phyloP scores from a whole-genome alignment of 1,140 invertebrate species.

The Drosophila athabasca region DNA sequence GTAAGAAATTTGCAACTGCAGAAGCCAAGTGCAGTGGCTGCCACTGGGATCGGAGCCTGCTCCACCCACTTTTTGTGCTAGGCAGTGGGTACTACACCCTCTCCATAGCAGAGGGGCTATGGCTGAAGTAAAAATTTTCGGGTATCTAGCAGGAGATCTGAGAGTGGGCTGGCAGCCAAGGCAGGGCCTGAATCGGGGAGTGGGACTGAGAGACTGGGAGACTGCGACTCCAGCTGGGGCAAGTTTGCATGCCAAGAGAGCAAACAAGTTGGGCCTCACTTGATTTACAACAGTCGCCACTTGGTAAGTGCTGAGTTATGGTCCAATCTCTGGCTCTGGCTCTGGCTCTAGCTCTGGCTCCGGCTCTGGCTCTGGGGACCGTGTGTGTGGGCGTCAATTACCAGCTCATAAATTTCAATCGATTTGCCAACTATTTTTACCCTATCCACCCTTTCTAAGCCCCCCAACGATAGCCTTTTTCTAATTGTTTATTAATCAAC shows the following conservation, averaged over 20 bases:
- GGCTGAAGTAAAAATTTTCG: constrained; percentile 43
- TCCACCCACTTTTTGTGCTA: constrained; percentile 56
- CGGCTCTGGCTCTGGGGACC: not conserved
- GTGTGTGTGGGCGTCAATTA: constrained; percentile 55
- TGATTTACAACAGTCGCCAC: constrained; percentile 63
- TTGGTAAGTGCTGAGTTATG: constrained; percentile 42
- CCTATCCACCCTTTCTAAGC: not conserved
- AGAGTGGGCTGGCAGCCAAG: constrained; percentile 30
- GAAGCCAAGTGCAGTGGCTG: constrained; percentile 67
- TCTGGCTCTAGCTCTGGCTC: not conserved
- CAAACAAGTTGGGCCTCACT: constrained; percentile 56
- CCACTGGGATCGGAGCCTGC: constrained; percentile 49
- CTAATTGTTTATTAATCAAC: constrained; percentile 72
- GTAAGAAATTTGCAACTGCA: constrained; percentile 67
- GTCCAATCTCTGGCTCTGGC: constrained; percentile 10
- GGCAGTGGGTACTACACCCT: constrained; percentile 10
- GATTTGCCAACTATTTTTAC: constrained; percentile 41
- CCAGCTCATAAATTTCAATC: constrained; percentile 57
- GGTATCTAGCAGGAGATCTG: constrained; percentile 54
- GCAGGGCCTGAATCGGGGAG: constrained; percentile 1
- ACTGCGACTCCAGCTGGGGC: constrained; percentile 34
- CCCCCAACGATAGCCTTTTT: constrained; percentile 4
- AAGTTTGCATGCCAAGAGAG: constrained; percentile 53
- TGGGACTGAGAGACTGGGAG: not conserved
- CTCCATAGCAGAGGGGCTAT: constrained; percentile 4